Base-by-base conservation (phyloP, 2,113 vertebrate species). In the Grallaria varia region DNA sequence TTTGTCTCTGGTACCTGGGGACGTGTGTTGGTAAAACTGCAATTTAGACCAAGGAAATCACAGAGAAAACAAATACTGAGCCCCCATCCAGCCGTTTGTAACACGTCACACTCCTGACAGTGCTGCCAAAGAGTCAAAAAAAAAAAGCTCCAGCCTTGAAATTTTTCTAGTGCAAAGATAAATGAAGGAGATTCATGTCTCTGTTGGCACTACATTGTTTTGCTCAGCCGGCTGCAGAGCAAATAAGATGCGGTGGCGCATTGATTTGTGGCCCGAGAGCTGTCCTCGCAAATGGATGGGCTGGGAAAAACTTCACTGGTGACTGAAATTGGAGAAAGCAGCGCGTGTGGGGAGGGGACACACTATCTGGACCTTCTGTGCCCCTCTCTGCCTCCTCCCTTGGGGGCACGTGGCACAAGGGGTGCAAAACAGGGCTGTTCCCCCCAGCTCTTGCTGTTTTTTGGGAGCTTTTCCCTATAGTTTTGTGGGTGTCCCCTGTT, bases 151-250 rank as follows among this genome's bases (percentile, higher is more conserved):
- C 90, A 78, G 90, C 88, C 79, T 92, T 78, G 90, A n/a, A 78
- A 67, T 94, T 94, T 71, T 90, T 94, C 93, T 82, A 52, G 85
- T 2, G 5, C 10, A 35, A 96, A 96, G 96, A 96, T 90, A 96
- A 97, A 96, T 95, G 96, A 84, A 75, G 88, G 93, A 89, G 94
- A 93, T 95, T 95, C 89, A 35, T 42, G 93, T 87, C 90, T 93
- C 93, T 95, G 94, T 78, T 87, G 85, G 93, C 10, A 58, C 85
- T 75, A 79, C 90, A 40, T 90, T 90, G 91, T 89, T 95, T 96
- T 88, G 87, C 89, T 96, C 91, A 95, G 86, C 64, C 87, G 85
- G 95, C 90, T 87, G 87, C 93, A 79, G 93, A 92, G 93, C 88
- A 93, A 95, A 94, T 83, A 87, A 72, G 83, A 89, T 52, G 53